Base-by-base conservation (phyloP, 2,888 invertebrate species). In the Nymphalis c-album region DNA sequence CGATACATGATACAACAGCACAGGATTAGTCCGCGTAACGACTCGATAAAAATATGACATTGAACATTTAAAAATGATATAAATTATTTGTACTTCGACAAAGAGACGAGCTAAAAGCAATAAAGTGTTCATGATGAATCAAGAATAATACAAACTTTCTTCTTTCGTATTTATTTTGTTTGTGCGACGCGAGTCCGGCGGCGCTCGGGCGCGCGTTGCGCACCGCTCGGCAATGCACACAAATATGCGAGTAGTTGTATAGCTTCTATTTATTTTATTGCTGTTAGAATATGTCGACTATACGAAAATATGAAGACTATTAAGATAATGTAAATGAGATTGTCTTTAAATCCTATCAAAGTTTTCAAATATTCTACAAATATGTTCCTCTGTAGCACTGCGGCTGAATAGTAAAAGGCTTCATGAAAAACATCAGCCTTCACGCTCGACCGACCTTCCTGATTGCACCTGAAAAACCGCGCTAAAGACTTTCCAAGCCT, bases 401-500 rank as follows among this genome's bases (percentile, higher is more conserved):
- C 57, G 46, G 64, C 53, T 50, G 71, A 61, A 51, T 69, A 68
- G 66, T 67, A 67, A 55, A 74, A 78, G 71, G 71, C 72, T 73
- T 71, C 70, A 69, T 71, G 80, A 79, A 81, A 80, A 80, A 76
- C 76, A 35, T 59, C 74, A 78, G 77, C 84, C 83, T 86, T 84
- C 84, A 85, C 82, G 85, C 75, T 77, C 76, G 78, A 72, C 63
- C 74, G 77, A 76, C 74, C 80, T 76, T 77, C 79, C 78, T 78
- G 65, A 74, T 68, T 70, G 71, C 70, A 65, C 57, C 72, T 70
- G 68, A 71, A 74, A 71, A 69, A 47, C 63, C n/a, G 60, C 53
- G 40, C 40, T 64, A 31, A 61, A 48, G 55, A 69, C 71, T 65
- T 69, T 67, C 71, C 67, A 67, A 53, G 46, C 13, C 35, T 65